phyloP scores from a whole-genome alignment of 2,797 vertebrate species.

The Pangasius mekongensis region DNA sequence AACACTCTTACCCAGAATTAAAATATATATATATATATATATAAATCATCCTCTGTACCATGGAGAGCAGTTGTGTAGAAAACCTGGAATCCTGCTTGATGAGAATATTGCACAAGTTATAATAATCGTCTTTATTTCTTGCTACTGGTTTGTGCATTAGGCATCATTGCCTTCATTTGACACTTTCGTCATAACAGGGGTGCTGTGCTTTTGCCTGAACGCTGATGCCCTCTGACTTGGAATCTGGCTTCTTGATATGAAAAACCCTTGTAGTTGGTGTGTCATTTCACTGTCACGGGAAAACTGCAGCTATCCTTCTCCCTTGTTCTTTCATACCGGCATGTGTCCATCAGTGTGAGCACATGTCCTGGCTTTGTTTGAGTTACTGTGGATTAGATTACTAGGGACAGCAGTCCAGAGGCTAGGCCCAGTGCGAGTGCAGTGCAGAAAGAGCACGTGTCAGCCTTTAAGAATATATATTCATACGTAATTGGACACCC shows the following conservation, averaged over 20 bases:
- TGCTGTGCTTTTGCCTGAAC: not conserved
- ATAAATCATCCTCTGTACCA: constrained; percentile 40
- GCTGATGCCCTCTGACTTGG: constrained; percentile 7
- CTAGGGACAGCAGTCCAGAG: constrained; percentile 65
- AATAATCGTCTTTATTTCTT: constrained; percentile 45
- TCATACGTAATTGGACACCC: constrained; percentile 75
- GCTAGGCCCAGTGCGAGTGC: constrained; percentile 64
- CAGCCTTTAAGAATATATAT: constrained; percentile 70
- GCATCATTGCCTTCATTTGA: constrained; percentile 24
- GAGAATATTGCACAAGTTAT: constrained; percentile 53
- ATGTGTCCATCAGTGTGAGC: constrained; percentile 72
- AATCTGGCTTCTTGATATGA: not conserved
- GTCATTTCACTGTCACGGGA: constrained; percentile 60
- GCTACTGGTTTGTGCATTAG: not conserved
- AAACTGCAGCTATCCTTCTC: constrained; percentile 62
- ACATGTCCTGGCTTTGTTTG: constrained; percentile 77
- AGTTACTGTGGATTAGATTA: constrained; percentile 67
- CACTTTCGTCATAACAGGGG: not conserved
- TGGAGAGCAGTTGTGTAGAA: constrained; percentile 53
- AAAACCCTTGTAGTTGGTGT: constrained; percentile 40
- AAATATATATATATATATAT: no score
- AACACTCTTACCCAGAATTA: no score
- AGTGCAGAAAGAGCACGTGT: constrained; percentile 71
- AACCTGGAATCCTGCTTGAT: constrained; percentile 42
- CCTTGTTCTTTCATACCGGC: constrained; percentile 68